Percentiles rank a stretch among this genome's conserved stretches.
Evolutionary conservation across 23 tunicate species (phyloP).

Genomic region (Ciona savignyi): DNA sequence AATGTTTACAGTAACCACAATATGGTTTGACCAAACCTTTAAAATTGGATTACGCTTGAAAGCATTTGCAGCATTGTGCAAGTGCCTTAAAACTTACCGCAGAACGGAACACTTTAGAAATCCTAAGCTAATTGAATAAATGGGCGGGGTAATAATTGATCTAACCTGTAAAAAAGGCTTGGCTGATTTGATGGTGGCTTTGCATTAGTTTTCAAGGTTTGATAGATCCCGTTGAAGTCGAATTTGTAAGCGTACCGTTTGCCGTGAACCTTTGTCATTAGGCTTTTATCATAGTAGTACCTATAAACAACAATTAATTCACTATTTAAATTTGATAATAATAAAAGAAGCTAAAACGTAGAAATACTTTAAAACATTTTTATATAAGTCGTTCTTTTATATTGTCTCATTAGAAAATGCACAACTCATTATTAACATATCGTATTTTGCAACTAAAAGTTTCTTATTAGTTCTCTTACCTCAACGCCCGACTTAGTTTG

Average conservation of each 20-base stretch:
- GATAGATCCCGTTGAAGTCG: conserved; percentile 95
- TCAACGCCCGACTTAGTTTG: conserved; percentile 92
- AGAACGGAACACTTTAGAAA: too few species aligned
- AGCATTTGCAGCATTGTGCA: neutral
- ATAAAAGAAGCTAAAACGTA: neutral
- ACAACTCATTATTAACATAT: neutral
- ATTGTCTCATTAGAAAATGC: neutral
- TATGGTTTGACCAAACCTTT: neutral
- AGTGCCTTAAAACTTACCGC: too few species aligned
- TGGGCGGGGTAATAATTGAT: too few species aligned
- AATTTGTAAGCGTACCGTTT: conserved; percentile 99
- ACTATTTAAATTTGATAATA: neutral
- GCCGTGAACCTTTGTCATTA: conserved; percentile 99
- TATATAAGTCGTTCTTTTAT: neutral
- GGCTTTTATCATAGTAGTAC: conserved; percentile 96
- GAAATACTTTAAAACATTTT: neutral
- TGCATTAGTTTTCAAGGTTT: conserved; percentile 84
- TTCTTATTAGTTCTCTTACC: conserved; percentile 87
- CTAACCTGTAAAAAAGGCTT: conserved; percentile 82
- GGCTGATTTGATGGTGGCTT: conserved; percentile 96
- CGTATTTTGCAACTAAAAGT: conserved; percentile 60
- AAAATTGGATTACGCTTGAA: neutral
- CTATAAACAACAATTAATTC: too few species aligned
- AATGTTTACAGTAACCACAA: neutral
- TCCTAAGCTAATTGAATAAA: too few species aligned